Conservation (phyloP, 2,888 invertebrate genomes). For the Lasiommata megera region DNA sequence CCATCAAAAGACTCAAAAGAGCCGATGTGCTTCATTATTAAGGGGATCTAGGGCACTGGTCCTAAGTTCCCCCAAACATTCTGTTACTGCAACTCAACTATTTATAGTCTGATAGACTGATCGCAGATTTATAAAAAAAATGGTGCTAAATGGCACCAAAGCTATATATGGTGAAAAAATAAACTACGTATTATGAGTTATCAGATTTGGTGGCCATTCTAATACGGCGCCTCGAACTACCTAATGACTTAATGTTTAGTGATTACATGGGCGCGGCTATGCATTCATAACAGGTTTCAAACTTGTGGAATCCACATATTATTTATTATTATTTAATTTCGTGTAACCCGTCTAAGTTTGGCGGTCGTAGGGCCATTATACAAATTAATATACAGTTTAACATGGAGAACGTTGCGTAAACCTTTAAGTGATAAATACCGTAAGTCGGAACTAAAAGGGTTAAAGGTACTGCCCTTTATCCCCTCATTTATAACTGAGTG, state of each 20-base stretch:
- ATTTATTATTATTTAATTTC: conserved; percentile 25
- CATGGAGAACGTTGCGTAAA: conserved; percentile 10
- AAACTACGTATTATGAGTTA: no score
- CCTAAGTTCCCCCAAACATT: no score
- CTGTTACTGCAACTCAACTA: no score
- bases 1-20: no score
- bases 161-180: no score
- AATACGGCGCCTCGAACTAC: conserved; percentile 19
- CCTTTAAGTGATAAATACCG: neutral
- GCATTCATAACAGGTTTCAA: conserved; percentile 24
- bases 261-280: conserved; percentile 20
- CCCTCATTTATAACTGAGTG: conserved; percentile 1
- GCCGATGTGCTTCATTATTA: no score
- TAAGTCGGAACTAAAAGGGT: conserved; percentile 14
- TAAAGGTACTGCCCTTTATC: conserved; percentile 4
- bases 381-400: conserved; percentile 9
- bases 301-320: conserved; percentile 22
- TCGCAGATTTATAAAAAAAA: no score
- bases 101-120: no score
- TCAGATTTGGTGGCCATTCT: conserved; percentile 15
- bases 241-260: conserved; percentile 26
- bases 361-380: conserved; percentile 11
- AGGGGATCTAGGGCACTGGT: no score
- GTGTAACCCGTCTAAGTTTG: conserved; percentile 8
- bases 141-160: no score